These are phyloP conservation scores for Drosophila rellima DNA, from an alignment of 2,888 invertebrate species.

Conservation along the genomic window DNA sequence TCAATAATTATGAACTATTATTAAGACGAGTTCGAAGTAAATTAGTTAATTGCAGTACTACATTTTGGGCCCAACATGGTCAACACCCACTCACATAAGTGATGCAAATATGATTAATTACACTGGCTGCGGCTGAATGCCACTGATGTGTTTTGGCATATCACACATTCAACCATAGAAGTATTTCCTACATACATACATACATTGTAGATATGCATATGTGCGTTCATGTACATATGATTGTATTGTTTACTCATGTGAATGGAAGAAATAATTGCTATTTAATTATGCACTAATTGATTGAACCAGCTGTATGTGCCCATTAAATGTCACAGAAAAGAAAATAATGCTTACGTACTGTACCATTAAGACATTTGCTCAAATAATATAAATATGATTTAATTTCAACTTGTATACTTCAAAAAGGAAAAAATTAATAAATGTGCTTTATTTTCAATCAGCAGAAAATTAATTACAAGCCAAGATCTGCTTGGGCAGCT, in stretches of 20 bases:
- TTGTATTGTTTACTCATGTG: slow-evolving; percentile 28
- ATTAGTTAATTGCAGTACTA: background rate
- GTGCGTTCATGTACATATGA: background rate
- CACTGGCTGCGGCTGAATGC: slow-evolving; percentile 14
- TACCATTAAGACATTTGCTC: background rate
- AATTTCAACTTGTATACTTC: background rate
- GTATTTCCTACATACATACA: background rate
- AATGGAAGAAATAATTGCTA: slow-evolving; percentile 41
- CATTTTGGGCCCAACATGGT: background rate
- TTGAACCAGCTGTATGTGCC: slow-evolving; percentile 6
- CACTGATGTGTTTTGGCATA: slow-evolving; percentile 2
- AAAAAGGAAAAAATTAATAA: background rate
- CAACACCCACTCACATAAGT: slow-evolving; percentile 1
- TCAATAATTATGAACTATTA: background rate
- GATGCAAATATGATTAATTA: slow-evolving; percentile 57
- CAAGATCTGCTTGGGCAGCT: background rate
- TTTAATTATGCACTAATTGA: slow-evolving; percentile 38
- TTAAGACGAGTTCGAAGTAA: slow-evolving; percentile 8
- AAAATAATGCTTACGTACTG: background rate
- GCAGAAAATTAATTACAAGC: slow-evolving; percentile 5
- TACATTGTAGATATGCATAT: background rate
- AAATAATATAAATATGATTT: background rate
- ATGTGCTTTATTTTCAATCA: background rate
- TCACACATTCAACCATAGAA: too few relatives aligned
- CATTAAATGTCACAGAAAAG: background rate